Conservation (phyloP, 2,113 vertebrate genomes). For the Eurystomus gularis region DNA sequence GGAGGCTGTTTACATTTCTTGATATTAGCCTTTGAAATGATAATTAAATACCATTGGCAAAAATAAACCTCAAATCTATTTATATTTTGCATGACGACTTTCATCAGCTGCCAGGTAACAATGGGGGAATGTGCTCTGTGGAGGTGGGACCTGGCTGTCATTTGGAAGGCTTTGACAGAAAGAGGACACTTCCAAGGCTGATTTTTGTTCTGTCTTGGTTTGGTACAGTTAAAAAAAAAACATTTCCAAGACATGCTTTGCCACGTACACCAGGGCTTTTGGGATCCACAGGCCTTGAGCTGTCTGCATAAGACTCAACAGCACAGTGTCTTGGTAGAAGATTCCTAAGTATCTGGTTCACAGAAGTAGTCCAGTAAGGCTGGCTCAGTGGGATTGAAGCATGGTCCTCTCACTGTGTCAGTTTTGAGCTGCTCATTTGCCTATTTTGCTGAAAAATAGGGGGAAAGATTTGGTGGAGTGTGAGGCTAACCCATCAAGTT, state of each 20-base stretch:
- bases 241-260: not conserved
- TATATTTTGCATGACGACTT: not conserved
- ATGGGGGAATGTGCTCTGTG: not conserved
- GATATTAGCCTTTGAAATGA: constrained; percentile 35
- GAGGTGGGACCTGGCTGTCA: not conserved
- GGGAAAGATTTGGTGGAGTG: not conserved
- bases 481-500: not conserved
- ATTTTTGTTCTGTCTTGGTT: not conserved
- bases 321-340: not conserved
- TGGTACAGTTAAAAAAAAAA: not conserved
- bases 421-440: not conserved
- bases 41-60: constrained; percentile 25
- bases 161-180: constrained; percentile 1
- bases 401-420: not conserved
- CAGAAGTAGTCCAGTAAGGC: not conserved
- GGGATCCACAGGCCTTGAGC: not conserved
- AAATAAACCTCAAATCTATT: constrained; percentile 24
- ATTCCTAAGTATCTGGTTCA: not conserved
- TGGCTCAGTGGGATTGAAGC: not conserved
- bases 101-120: constrained; percentile 13
- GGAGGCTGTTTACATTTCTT: not conserved
- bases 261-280: not conserved
- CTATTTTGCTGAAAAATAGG: not conserved
- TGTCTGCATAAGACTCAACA: not conserved
- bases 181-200: not conserved